These are phyloP conservation scores for Enoplosus armatus DNA, from an alignment of 2,797 vertebrate genomes.

Conservation along the genomic window DNA sequence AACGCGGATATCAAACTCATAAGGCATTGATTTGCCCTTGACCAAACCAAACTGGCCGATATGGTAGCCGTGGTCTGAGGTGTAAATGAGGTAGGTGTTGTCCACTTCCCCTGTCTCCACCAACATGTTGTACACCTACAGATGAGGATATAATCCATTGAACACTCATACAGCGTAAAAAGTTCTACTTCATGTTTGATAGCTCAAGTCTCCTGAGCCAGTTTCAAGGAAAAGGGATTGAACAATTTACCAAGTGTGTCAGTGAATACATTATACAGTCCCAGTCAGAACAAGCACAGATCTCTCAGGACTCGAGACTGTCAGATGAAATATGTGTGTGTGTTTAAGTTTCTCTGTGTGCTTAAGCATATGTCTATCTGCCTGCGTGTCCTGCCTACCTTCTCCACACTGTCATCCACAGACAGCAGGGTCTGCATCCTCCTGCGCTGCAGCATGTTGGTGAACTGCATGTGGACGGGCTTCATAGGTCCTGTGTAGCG, in stretches of 20 bases:
- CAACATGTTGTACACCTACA: constrained; percentile 92
- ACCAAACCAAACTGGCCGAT: constrained; percentile 98
- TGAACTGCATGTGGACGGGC: constrained; percentile 99
- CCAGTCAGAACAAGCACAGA: constrained; percentile 75
- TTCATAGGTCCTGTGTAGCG: constrained; percentile 98
- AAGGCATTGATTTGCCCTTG: constrained; percentile 98
- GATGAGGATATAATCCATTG: constrained; percentile 50
- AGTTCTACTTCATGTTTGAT: constrained; percentile 52
- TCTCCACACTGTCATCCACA: constrained; percentile 96
- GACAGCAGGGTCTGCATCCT: constrained; percentile 97
- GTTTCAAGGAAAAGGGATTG: constrained; percentile 65
- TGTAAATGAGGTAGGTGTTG: constrained; percentile 97
- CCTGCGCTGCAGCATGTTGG: constrained; percentile 97
- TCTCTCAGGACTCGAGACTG: constrained; percentile 73
- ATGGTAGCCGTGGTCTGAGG: constrained; percentile 97
- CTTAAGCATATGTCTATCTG: constrained; percentile 39
- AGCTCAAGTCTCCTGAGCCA: constrained; percentile 64
- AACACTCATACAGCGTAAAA: constrained; percentile 40
- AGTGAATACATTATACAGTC: constrained; percentile 76
- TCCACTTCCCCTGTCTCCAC: constrained; percentile 94
- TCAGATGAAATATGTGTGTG: constrained; percentile 40
- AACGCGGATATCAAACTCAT: constrained; percentile 97
- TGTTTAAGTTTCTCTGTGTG: constrained; percentile 9
- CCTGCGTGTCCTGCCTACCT: constrained; percentile 79
- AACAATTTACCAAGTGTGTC: constrained; percentile 79